A percentile compares a stretch with the other conserved stretches of the same genome.
phyloP scores from a whole-genome alignment of 2,888 invertebrate genomes.

The Apocheima hispidaria region DNA sequence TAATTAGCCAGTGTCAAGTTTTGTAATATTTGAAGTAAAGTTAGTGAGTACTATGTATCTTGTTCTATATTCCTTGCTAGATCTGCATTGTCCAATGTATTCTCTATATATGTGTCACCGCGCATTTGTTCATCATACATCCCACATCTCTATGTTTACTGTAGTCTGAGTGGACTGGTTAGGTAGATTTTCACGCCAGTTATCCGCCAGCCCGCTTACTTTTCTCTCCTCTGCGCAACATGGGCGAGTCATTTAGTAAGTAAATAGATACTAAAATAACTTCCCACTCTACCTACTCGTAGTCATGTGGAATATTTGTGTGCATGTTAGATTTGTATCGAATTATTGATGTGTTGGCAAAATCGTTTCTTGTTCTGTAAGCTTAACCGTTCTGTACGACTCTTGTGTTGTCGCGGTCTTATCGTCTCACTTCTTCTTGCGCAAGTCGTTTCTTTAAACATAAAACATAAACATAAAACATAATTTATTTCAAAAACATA shows the following conservation, averaged over 20 bases:
- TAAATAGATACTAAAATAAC: constrained; percentile 24
- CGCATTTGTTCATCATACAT: neutral
- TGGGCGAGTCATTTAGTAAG: constrained; percentile 32
- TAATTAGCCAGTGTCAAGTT: too few relatives aligned
- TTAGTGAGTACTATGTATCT: too few relatives aligned
- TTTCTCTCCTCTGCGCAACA: constrained; percentile 27
- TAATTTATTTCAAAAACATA: too few relatives aligned
- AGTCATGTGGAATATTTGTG: neutral
- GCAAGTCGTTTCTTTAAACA: too few relatives aligned
- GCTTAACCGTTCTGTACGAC: too few relatives aligned
- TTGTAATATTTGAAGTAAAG: too few relatives aligned
- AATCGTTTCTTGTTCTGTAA: neutral
- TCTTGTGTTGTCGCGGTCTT: too few relatives aligned
- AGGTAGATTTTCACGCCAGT: constrained; percentile 15
- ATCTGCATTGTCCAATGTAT: too few relatives aligned
- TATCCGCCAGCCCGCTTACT: constrained; percentile 20
- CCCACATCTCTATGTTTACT: constrained; percentile 3
- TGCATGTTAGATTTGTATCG: neutral
- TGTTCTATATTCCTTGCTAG: too few relatives aligned
- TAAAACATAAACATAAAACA: too few relatives aligned
- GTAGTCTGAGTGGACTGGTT: neutral
- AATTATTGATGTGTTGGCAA: neutral
- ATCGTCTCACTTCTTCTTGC: too few relatives aligned
- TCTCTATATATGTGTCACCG: neutral
- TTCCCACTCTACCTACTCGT: neutral